Evolutionary conservation across 64 coral and sea anemone genomes (phyloP).

Genomic region (Pachyseris speciosa): DNA sequence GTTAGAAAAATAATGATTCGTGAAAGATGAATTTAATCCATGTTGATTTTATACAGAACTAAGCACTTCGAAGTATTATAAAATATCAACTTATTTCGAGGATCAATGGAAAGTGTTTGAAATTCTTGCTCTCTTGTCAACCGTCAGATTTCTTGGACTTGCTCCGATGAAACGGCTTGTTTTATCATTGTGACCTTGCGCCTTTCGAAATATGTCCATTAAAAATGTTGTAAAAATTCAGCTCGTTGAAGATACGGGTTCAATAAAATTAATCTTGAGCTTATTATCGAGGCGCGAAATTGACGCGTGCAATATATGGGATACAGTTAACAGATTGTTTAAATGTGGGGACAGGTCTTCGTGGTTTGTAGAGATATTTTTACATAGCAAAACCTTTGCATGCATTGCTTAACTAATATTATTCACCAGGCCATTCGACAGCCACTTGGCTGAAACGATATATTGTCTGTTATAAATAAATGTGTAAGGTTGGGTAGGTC

Average conservation of each 20-base stretch:
- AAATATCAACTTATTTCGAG: no score
- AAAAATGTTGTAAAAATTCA: slow-evolving; percentile 1
- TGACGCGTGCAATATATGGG: neutral
- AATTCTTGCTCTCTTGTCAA: no score
- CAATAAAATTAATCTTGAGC: neutral
- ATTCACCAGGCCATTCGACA: no score
- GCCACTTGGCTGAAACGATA: no score
- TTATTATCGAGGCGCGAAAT: neutral
- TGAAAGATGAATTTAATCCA: neutral
- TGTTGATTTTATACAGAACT: neutral
- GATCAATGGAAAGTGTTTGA: no score
- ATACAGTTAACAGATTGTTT: neutral
- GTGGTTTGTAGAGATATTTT: neutral
- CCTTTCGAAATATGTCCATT: no score
- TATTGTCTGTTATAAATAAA: no score
- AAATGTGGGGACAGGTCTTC: neutral
- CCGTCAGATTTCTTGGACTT: no score
- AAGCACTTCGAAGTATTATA: no score
- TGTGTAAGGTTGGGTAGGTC: neutral
- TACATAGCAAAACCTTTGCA: no score
- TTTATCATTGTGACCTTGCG: neutral
- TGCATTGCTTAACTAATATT: no score
- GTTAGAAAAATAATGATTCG: neutral
- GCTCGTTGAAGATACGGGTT: neutral
- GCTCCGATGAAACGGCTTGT: no score